Evolutionary conservation across 2,888 invertebrate species (phyloP), one percentile per base, ranked within the genome.

Genomic region (Caenorhabditis drosophilae): DNA sequence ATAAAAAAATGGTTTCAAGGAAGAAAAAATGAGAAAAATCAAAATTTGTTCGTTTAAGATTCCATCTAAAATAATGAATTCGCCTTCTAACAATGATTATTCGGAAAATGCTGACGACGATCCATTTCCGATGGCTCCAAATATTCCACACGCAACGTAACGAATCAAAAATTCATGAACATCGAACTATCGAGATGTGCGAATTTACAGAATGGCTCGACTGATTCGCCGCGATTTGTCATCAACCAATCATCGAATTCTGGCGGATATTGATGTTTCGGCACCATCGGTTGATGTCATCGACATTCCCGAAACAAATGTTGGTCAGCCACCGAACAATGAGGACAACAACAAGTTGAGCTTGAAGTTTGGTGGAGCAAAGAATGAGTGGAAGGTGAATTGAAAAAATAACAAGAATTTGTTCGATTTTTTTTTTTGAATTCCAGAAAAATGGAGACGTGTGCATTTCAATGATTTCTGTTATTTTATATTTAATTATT

Each of bases 271-370:
- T 45, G 76, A 72, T 46, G 76, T 76, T 0, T 50, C 62, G 1
- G 67, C 73, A 2, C 68, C 70, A 0, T 51, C 73, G 2, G 68
- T 77, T 0, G 69, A 75, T 25, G 76, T 77, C 12, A 50, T 70
- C 12, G 77, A 77, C 41, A 49, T 70, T 12, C 68, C 74, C 0
- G 73, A 72, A 15, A 40, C 58, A 15, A 51, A 16, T 11, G 15
- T 38, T n/a, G 18, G 38, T n/a, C n/a, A n/a, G n/a, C n/a, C n/a
- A n/a, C n/a, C n/a, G n/a, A n/a, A n/a, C n/a, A n/a, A n/a, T n/a
- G n/a, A n/a, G n/a, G n/a, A n/a, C n/a, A n/a, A n/a, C n/a, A n/a
- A n/a, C n/a, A n/a, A n/a, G n/a, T n/a, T n/a, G n/a, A n/a, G n/a
- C n/a, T n/a, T n/a, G n/a, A n/a, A n/a, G n/a, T n/a, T n/a, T n/a